Evolutionary conservation across 2,888 invertebrate species (phyloP), one percentile per base, ranked within the genome.

Genomic region (Tetragnatha montana): DNA sequence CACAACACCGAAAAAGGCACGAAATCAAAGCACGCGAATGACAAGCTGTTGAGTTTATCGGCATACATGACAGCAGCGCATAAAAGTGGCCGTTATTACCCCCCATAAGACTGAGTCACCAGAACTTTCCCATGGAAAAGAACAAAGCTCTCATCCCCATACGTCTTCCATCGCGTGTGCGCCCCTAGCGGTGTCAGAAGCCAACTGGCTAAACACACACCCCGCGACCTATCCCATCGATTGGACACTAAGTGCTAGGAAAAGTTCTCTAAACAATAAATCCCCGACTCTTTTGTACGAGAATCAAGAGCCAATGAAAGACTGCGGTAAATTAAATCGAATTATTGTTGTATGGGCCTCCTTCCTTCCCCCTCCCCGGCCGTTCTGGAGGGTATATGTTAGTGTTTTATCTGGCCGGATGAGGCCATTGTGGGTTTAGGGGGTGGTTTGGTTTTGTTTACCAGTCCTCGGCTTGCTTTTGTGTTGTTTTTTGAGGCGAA

Each of bases 301-400:
- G 51, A 78, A 78, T 78, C 78, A 51, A 78, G 78, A 22, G 78
- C 19, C 51, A 51, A 51, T 51, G 78, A 51, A 21, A 78, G 78
- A 51, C 14, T 51, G 78, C 21, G 78, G 19, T 78, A 78, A 78
- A 78, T 78, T 78, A 78, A 78, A 78, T 78, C 51, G 78, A 78
- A 78, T 78, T 78, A 78, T 35, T 35, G 35, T 35, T 51, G 21
- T n/a, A 51, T 14, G 12, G 60, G 8, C 60, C 10, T 60, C 60
- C 21, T 60, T 12, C 60, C 60, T 0, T 60, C 60, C 60, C 35
- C 60, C 60, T 60, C 0, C 51, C 21, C 10, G 21, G 71, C 19
- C 71, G 35, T 21, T 22, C 78, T 78, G 51, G 22, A 51, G 50
- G 78, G 50, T n/a, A 60, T 78, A 50, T 51, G 51, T 78, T 78